Evolutionary conservation across 2,797 vertebrate genomes (phyloP).

Genomic region (Eulemur rubriventer): DNA sequence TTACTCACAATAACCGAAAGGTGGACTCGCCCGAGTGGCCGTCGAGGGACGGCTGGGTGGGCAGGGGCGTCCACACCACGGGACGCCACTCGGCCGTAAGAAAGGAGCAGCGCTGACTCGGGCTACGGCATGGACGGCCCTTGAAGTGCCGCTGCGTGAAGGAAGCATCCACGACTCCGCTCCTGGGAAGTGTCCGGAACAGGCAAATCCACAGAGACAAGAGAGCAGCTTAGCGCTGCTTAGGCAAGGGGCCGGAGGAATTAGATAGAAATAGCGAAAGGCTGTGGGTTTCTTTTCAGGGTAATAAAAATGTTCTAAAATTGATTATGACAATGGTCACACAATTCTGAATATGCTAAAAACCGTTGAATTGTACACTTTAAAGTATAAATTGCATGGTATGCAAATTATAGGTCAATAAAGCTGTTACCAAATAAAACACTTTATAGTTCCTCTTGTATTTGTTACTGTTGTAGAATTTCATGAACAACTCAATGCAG

Average conservation of each 20-base stretch:
- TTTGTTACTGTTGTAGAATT: rapidly evolving
- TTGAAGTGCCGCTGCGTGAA: rapidly evolving
- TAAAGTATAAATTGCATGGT: rapidly evolving
- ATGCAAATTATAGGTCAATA: background rate
- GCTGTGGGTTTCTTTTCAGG: background rate
- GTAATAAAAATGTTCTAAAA: rapidly evolving
- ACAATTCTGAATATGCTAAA: background rate
- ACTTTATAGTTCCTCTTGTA: rapidly evolving
- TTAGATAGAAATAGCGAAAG: background rate
- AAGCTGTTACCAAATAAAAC: background rate
- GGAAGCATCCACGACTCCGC: background rate
- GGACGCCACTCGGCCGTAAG: rapidly evolving
- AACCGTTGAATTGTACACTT: rapidly evolving
- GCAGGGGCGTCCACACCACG: rapidly evolving
- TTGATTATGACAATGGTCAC: rapidly evolving
- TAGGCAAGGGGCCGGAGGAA: background rate
- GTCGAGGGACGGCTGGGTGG: rapidly evolving
- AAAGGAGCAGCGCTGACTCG: too few relatives aligned
- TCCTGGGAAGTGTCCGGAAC: rapidly evolving
- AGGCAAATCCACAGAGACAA: background rate
- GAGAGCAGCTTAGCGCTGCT: background rate
- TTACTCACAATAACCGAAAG: rapidly evolving
- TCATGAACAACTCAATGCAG: background rate
- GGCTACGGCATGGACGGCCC: rapidly evolving
- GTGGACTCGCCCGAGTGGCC: rapidly evolving